Evolutionary conservation across 2,113 vertebrate species (phyloP).

Genomic region (Equus quagga): DNA sequence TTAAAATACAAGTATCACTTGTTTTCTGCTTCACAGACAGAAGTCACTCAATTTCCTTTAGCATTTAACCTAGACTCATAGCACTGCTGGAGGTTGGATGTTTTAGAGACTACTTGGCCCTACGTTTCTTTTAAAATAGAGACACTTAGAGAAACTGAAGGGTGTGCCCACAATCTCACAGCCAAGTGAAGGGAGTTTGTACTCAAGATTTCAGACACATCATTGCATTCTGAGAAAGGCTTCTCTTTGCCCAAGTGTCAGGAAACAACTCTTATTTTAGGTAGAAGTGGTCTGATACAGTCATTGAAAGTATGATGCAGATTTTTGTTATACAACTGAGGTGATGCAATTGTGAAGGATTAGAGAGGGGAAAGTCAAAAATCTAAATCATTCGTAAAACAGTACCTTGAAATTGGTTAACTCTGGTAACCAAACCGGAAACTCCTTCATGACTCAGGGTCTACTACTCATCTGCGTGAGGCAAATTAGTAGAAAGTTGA

Average conservation of each 20-base stretch:
- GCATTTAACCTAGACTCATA: neutral
- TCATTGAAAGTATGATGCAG: neutral
- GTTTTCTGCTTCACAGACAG: neutral
- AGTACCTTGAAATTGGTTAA: neutral
- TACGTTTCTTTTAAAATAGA: neutral
- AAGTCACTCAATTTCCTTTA: neutral
- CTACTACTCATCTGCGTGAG: neutral
- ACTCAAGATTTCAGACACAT: neutral
- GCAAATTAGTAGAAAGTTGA: slow-evolving; percentile 1
- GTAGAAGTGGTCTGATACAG: neutral
- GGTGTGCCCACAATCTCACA: accelerated
- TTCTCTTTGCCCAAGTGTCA: neutral
- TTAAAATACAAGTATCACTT: neutral
- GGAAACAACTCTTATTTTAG: neutral
- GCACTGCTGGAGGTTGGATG: neutral
- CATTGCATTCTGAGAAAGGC: neutral
- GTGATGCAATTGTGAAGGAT: neutral
- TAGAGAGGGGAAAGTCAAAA: neutral
- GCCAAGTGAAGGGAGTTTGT: too few species aligned
- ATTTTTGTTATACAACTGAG: neutral
- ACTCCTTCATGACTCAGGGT: slow-evolving; percentile 68
- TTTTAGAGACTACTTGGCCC: neutral
- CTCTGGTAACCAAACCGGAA: slow-evolving; percentile 55
- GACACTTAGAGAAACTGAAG: neutral
- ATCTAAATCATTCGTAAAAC: slow-evolving; percentile 25